A percentile compares a stretch with the other conserved stretches of the same genome.
phyloP scores from a whole-genome alignment of 1,140 invertebrate genomes.

The Drosophila malerkotliana region DNA sequence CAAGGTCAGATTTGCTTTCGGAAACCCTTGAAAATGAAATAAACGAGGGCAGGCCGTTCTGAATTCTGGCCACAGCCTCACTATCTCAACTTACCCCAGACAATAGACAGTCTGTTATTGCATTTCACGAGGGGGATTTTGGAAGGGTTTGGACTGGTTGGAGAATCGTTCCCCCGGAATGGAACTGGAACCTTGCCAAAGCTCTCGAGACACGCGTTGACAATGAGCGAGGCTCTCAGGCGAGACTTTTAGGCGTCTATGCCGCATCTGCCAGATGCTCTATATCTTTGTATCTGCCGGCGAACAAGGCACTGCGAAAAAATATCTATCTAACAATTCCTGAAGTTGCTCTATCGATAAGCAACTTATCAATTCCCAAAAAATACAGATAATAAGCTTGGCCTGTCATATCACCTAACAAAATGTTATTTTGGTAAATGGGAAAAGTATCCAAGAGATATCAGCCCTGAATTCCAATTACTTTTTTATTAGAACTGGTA shows the following conservation, averaged over 20 bases:
- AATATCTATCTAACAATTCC: not conserved
- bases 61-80: constrained; percentile 19
- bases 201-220: constrained; percentile 50
- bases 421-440: not conserved
- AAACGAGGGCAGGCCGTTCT: constrained; percentile 33
- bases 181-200: constrained; percentile 52
- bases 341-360: not conserved
- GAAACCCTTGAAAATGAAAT: constrained; percentile 34
- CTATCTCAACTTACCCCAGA: constrained; percentile 54
- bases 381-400: not conserved
- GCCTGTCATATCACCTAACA: not conserved
- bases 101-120: constrained; percentile 58
- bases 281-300: constrained; percentile 4
- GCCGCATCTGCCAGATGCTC: constrained; percentile 18
- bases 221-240: constrained; percentile 70
- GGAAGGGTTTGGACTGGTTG: not conserved
- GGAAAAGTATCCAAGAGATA: not conserved
- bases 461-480: not conserved
- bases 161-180: constrained; percentile 27
- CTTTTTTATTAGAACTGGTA: not conserved
- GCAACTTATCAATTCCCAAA: not conserved
- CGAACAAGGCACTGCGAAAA: not conserved
- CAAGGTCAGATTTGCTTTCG: constrained; percentile 39
- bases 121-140: constrained; percentile 33
- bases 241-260: constrained; percentile 62